Evolutionary conservation across 2,113 vertebrate species (phyloP), one percentile per base, ranked within the genome.

Genomic region (Rhipidura dahli): DNA sequence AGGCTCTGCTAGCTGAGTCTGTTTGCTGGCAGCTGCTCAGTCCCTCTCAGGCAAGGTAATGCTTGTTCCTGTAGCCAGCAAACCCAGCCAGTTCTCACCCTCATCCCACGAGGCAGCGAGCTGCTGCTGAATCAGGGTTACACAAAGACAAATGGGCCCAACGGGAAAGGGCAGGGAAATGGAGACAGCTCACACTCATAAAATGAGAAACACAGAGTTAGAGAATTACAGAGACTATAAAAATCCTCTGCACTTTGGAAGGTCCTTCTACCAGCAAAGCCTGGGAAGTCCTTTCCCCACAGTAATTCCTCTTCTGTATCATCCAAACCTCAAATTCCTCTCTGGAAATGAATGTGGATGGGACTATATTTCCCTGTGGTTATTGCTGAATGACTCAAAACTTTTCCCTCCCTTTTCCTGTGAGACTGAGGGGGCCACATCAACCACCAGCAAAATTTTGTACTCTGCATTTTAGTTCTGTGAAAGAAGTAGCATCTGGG

Each of bases 301-400:
- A 83, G 50, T 88, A 95, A 93, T 91, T 93, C 82, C 54, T 85
- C 59, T 73, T 90, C 83, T 80, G 1, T 91, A 64, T 86, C 50
- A 88, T 95, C 92, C 90, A 96, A 96, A 88, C 91, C 93, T 93
- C 95, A 96, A 90, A 97, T 94, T 95, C 87, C 63, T 94, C 82
- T 64, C 82, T 96, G 85, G 75, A 91, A 96, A 88, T 78, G 47
- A 93, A 68, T 59, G 56, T 93, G 79, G 87, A 97, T 73, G 35
- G 70, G 37, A 44, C 84, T 96, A 4, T 85, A 85, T 85, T 93
- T 87, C 91, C 84, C 66, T 72, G 78, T 54, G 78, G 92, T 91
- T 91, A 56, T 66, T 88, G 51, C 61, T 70, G 87, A 87, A 87
- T 85, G 75, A 86, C 63, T 96, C 78, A 84, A 85, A 94, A 59